phyloP scores from a whole-genome alignment of 2,797 vertebrate genomes.

The Danio albolineatus region DNA sequence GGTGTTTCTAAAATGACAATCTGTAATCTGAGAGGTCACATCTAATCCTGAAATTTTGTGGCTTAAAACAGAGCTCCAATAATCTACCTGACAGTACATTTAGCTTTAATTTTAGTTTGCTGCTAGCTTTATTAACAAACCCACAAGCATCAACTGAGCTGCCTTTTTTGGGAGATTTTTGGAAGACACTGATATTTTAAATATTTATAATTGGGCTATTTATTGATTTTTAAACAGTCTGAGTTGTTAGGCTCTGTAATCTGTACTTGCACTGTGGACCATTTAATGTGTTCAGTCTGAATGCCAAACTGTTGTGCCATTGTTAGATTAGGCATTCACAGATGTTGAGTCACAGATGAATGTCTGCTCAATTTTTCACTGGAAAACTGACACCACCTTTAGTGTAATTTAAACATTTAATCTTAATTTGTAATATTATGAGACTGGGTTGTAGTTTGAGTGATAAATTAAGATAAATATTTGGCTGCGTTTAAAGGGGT shows the following conservation, averaged over 20 bases:
- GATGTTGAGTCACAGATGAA: background rate
- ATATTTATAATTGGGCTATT: background rate
- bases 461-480: background rate
- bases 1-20: slow-evolving; percentile 69
- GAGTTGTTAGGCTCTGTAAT: background rate
- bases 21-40: slow-evolving; percentile 64
- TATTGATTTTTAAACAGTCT: background rate
- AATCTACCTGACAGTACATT: background rate
- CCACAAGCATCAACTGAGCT: background rate
- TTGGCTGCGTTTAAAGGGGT: background rate
- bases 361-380: background rate
- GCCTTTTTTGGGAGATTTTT: slow-evolving; percentile 13
- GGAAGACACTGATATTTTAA: background rate
- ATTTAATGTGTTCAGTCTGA: background rate
- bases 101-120: slow-evolving; percentile 4
- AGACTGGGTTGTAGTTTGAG: background rate
- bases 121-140: background rate
- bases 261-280: background rate
- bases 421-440: background rate
- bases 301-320: slow-evolving; percentile 3
- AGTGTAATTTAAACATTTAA: background rate
- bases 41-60: slow-evolving; percentile 11
- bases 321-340: background rate
- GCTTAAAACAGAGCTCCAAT: background rate
- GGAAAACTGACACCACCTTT: background rate